phyloP scores from a whole-genome alignment of 1,140 invertebrate species.

The Drosophila yakuba region DNA sequence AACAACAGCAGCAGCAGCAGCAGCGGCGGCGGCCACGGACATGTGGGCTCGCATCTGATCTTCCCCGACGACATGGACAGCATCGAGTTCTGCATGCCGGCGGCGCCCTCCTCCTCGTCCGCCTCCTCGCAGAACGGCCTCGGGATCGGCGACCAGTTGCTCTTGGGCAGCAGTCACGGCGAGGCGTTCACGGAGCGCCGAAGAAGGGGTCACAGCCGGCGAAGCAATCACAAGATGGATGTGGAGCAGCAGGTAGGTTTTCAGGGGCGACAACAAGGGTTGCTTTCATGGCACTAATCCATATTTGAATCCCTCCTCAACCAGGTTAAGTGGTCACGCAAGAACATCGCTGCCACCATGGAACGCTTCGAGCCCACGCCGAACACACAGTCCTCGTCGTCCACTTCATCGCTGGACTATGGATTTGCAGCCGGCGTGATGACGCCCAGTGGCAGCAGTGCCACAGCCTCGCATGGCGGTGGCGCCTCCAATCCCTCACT shows the following conservation, averaged over 20 bases:
- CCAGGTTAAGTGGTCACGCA: constrained; percentile 85
- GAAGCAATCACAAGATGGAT: constrained; percentile 82
- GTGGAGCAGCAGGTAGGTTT: constrained; percentile 76
- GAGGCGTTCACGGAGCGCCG: constrained; percentile 79
- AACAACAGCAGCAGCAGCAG: constrained; percentile 33
- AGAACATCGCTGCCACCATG: constrained; percentile 87
- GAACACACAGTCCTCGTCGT: constrained; percentile 70
- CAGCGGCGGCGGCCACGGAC: constrained; percentile 13
- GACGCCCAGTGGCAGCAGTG: constrained; percentile 64
- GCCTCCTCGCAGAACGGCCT: constrained; percentile 60
- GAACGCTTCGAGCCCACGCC: constrained; percentile 86
- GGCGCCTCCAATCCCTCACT: constrained; percentile 62
- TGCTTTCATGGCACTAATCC: neutral
- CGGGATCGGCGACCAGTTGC: constrained; percentile 55
- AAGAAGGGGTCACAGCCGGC: constrained; percentile 71
- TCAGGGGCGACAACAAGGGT: neutral
- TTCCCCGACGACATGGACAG: constrained; percentile 81
- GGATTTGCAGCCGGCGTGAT: constrained; percentile 80
- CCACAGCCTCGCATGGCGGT: constrained; percentile 64
- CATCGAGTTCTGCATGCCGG: constrained; percentile 81
- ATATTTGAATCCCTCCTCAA: too few relatives aligned
- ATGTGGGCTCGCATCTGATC: constrained; percentile 63
- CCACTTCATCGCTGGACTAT: constrained; percentile 77
- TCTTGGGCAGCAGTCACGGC: constrained; percentile 63
- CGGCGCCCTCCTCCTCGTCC: constrained; percentile 62